A percentile compares a stretch with the other conserved stretches of the same genome.
Conservation (phyloP, 2,797 vertebrate genomes). For the Eulemur albifrons region DNA sequence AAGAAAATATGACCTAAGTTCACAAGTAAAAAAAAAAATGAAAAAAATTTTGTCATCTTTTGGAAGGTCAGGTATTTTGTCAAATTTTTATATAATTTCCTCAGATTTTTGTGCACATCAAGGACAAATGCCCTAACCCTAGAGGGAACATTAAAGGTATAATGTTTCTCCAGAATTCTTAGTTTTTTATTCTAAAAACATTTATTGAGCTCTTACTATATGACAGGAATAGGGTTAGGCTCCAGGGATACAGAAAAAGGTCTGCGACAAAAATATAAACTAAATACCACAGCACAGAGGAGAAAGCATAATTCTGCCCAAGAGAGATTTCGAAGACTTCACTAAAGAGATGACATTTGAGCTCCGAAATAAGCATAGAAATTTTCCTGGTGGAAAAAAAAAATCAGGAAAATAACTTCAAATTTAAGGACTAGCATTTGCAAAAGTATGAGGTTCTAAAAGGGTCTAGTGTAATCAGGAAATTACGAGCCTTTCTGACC, state of each 20-base stretch:
- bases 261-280: not conserved
- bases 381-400: not conserved
- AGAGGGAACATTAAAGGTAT: not conserved
- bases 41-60: not conserved
- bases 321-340: not conserved
- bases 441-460: not conserved
- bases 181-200: not conserved
- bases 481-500: not conserved
- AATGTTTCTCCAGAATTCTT: not conserved
- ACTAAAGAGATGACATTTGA: slow-evolving; percentile 11
- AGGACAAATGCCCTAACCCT: not conserved
- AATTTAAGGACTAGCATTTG: not conserved
- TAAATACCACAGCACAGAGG: not conserved
- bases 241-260: not conserved
- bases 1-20: not conserved
- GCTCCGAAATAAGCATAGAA: not conserved
- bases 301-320: not conserved
- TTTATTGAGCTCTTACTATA: not conserved
- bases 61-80: not conserved
- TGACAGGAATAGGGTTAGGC: not conserved
- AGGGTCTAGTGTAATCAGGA: not conserved
- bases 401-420: slow-evolving; percentile 26
- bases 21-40: not conserved
- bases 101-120: not conserved
- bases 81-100: not conserved